Evolutionary conservation across 2,797 vertebrate genomes (phyloP), one percentile per base, ranked within the genome.

Genomic region (Okamejei kenojei): DNA sequence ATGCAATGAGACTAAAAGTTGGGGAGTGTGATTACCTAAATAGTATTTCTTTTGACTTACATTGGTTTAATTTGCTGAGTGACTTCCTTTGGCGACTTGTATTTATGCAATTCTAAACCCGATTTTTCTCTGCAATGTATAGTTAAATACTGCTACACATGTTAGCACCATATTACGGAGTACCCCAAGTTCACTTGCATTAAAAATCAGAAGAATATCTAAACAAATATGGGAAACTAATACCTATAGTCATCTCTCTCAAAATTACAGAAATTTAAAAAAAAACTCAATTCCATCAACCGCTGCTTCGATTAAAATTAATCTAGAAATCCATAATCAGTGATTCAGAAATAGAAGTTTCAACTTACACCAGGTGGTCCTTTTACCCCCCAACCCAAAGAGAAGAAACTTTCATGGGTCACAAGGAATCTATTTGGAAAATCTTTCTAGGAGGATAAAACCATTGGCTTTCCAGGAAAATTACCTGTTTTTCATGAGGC

Each of bases 401-500:
- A 29, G 81, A 61, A 61, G 10, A 61, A 23, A 26, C 26, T 32
- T 11, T 61, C 58, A 86, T 63, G 26, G 3, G 6, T 86, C 61
- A n/a, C 58, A 0, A 15, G 29, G 5, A 63, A 58, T 26, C 10
- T 0, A 84, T 54, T 58, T 84, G 45, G 7, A 71, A 26, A 19
- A 45, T 45, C 88, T 45, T 73, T 90, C 88, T 32, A 90, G 11
- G 9, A 26, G 9, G 65, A 23, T 23, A 45, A 5, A 90, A 65
- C 65, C 35, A 90, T 45, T 32, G 68, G 88, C n/a, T 73, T 38
- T 32, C 23, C 23, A 90, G 65, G 17, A 1, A 81, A 94, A 88
- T 0, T 96, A 98, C 99, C 99, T 99, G 97, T 99, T 99, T 95
- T 99, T 99, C 98, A 99, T 99, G 71, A 99, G 97, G 90, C 99